phyloP scores from a whole-genome alignment of 2,888 invertebrate species.

The Encarsia formosa region DNA sequence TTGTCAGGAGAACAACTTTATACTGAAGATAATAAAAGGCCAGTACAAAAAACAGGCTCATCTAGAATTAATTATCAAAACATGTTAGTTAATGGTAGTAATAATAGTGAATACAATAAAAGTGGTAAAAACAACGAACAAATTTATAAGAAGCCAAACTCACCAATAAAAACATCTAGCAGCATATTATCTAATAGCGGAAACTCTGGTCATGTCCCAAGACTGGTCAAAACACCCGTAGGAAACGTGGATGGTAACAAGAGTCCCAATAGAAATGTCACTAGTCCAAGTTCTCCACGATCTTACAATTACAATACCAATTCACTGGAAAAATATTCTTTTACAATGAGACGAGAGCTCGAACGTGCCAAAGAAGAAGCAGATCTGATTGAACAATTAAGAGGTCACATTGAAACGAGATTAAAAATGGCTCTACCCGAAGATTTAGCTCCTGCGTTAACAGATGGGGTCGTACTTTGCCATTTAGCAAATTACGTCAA shows the following conservation, averaged over 20 bases:
- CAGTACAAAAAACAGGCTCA: constrained; percentile 75
- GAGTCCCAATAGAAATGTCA: constrained; percentile 40
- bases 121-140: constrained; percentile 46
- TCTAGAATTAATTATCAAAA: constrained; percentile 61
- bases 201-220: constrained; percentile 48
- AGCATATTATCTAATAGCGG: constrained; percentile 60
- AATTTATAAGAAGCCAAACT: constrained; percentile 63
- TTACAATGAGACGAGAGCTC: constrained; percentile 88
- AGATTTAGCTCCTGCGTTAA: constrained; percentile 77
- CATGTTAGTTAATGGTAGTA: constrained; percentile 44
- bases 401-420: constrained; percentile 81
- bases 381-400: constrained; percentile 76
- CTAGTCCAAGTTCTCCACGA: constrained; percentile 45
- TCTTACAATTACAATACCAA: constrained; percentile 74
- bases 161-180: constrained; percentile 62
- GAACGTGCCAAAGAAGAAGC: constrained; percentile 87
- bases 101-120: constrained; percentile 43
- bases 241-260: constrained; percentile 57
- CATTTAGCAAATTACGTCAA: constrained; percentile 91
- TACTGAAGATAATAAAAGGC: constrained; percentile 59
- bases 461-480: constrained; percentile 90
- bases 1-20: constrained; percentile 40
- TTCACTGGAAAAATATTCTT: constrained; percentile 69
- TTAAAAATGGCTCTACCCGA: constrained; percentile 86
- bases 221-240: constrained; percentile 58